Conservation (phyloP, 1,140 invertebrate species). For the Gryllus bimaculatus region DNA sequence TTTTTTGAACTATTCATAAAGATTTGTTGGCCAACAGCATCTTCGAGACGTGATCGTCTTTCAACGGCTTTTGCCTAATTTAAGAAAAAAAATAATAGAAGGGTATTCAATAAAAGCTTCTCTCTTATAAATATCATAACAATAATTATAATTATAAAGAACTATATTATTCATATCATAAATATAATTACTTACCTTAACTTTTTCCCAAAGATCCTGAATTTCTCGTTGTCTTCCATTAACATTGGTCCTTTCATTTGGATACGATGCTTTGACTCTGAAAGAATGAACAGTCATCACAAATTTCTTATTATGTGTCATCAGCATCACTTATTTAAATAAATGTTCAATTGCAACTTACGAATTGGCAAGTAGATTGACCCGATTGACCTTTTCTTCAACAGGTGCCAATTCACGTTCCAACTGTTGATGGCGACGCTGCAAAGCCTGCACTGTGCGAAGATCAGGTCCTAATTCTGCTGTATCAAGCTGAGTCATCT, state of each 20-base stretch:
- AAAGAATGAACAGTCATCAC: background rate
- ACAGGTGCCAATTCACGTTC: slow-evolving; percentile 83
- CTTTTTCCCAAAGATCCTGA: slow-evolving; percentile 75
- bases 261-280: slow-evolving; percentile 83
- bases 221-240: slow-evolving; percentile 76
- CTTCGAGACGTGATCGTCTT: slow-evolving; percentile 69
- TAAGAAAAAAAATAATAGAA: slow-evolving; percentile 6
- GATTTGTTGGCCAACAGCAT: slow-evolving; percentile 88
- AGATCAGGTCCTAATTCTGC: slow-evolving; percentile 73
- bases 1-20: slow-evolving; percentile 82
- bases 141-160: background rate
- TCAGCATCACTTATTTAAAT: background rate
- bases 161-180: slow-evolving; percentile 13
- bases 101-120: background rate
- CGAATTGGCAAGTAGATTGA: slow-evolving; percentile 69
- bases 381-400: slow-evolving; percentile 73
- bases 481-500: slow-evolving; percentile 74
- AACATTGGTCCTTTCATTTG: slow-evolving; percentile 78
- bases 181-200: slow-evolving; percentile 40
- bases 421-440: slow-evolving; percentile 79
- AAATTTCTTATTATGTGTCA: slow-evolving; percentile 19
- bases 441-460: slow-evolving; percentile 82
- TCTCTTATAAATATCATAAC: background rate
- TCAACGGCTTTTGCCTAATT: slow-evolving; percentile 69
- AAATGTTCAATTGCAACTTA: slow-evolving; percentile 34